Conservation (phyloP, 2,797 vertebrate genomes). For the Lepilemur septentrionalis region DNA sequence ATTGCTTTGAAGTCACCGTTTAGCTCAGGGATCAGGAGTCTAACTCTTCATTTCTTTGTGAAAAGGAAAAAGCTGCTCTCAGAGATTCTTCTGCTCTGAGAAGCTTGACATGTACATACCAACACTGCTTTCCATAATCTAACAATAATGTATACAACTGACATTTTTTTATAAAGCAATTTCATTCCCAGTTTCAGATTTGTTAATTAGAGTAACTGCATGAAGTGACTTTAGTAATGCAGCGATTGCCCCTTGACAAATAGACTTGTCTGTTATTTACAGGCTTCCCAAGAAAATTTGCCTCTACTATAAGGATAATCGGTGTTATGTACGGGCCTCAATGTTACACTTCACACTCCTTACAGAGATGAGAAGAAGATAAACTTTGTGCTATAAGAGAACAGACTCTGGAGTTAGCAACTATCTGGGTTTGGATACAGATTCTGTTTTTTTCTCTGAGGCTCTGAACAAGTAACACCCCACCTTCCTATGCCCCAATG, state of each 20-base stretch:
- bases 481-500: neutral
- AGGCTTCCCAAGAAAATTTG: neutral
- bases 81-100: neutral
- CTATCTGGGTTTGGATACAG: neutral
- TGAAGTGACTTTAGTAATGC: neutral
- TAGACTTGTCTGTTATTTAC: neutral
- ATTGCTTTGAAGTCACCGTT: neutral
- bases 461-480: neutral
- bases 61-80: neutral
- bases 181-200: neutral
- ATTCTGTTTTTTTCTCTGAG: neutral
- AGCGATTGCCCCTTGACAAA: neutral
- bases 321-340: too few species aligned
- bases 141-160: neutral
- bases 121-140: neutral
- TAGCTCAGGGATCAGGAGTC: neutral
- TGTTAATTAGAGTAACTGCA: neutral
- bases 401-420: neutral
- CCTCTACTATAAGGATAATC: neutral
- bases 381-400: neutral
- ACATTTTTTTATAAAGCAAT: neutral
- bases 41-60: neutral
- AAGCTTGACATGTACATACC: neutral
- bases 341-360: neutral
- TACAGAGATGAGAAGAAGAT: neutral